phyloP scores from a whole-genome alignment of 2,888 invertebrate species.

The Microplitis deprimator region DNA sequence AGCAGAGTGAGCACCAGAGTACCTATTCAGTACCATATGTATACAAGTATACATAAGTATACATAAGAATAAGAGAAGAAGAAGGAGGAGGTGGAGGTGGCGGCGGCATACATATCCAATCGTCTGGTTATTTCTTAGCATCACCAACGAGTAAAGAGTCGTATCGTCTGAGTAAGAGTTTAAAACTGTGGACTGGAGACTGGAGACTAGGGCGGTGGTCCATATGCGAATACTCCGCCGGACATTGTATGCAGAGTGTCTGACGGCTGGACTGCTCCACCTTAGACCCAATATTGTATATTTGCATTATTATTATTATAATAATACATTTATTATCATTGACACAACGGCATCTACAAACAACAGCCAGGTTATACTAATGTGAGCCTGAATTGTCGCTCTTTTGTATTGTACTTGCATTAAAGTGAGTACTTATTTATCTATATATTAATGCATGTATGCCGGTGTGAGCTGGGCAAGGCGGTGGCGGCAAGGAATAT shows the following conservation, averaged over 20 bases:
- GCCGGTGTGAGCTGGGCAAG: conserved; percentile 34
- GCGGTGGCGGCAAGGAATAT: not conserved
- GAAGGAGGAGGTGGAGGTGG: not conserved
- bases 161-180: conserved; percentile 7
- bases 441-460: not conserved
- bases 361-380: not conserved
- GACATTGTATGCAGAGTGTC: conserved; percentile 43
- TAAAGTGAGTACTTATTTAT: not conserved
- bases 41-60: not conserved
- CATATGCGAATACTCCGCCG: conserved; percentile 3
- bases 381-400: conserved; percentile 2
- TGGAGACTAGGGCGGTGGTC: conserved; percentile 22
- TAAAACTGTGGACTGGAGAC: not conserved
- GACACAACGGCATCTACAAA: too few species aligned
- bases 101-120: not conserved
- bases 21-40: too few species aligned
- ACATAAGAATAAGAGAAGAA: not conserved
- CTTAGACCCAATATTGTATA: conserved; percentile 11
- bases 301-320: too few species aligned
- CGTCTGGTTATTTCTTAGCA: conserved; percentile 6
- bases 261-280: conserved; percentile 28
- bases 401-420: not conserved
- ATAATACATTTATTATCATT: too few species aligned
- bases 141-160: not conserved
- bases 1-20: not conserved